Base-by-base conservation (phyloP, 2,113 vertebrate genomes). In the Garra rufa region DNA sequence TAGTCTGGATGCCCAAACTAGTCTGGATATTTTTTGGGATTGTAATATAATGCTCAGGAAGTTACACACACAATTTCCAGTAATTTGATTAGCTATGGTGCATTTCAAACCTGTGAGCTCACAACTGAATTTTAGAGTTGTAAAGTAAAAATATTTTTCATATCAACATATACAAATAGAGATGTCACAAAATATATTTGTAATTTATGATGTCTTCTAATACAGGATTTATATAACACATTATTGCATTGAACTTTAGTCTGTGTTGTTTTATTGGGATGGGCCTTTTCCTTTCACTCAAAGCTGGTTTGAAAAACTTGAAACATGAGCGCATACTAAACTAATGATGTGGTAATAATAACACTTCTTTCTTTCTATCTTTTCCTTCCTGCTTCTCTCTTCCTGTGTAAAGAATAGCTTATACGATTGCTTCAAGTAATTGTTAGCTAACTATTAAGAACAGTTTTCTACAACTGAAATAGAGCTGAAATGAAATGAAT, bases 141-240 rank as follows among this genome's bases (percentile, higher is more conserved):
- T 57, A 84, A 86, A 85, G 30, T 9, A 6, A 69, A 1, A 89
- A n/a, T 73, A 81, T 80, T 84, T 87, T 83, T 76, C 81, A 90
- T 76, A 79, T 85, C 59, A 83, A 83, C 75, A 82, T 87, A 88
- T 83, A 80, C 57, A 87, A 86, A 80, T 30, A 26, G 82, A 87
- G 55, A 83, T 82, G 69, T 83, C 83, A 86, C 88, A 90, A 88
- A 81, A 80, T 92, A 48, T 85, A 85, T 92, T 90, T 92, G 90
- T 94, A 92, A 94, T 93, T 94, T 94, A 93, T 93, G 82, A 76
- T 81, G 76, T 88, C 79, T 85, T 84, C 89, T 74, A 94, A 93
- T 92, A 93, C 94, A 95, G 87, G 88, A 85, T 92, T 91, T 93
- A 90, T 92, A 92, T 91, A 83, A 52, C 43, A 84, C 59, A 10